Base-by-base conservation (phyloP, 2,797 vertebrate genomes). In the Arremon brunneinucha region DNA sequence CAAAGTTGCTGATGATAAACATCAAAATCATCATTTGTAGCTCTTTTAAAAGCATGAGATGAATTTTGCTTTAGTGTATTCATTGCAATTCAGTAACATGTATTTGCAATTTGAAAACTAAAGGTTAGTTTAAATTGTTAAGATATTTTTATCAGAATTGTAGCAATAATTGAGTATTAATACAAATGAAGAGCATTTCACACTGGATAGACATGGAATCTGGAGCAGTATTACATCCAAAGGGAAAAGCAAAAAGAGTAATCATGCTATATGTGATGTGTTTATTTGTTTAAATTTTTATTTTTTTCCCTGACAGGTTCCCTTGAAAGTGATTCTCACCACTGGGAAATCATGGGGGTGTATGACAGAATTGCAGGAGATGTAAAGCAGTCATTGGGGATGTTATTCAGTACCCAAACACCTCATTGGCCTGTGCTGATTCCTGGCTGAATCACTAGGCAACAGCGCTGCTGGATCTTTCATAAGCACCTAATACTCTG, bases 281-380 rank as follows among this genome's bases (percentile, higher is more conserved):
- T 83, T 30, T 92, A 80, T 79, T 97, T 84, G 77, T 91, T 74
- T 37, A 75, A 83, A 1, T 46, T 18, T 35, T 39, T 57, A 52
- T 37, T 24, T 57, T 77, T 47, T 67, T 44, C 39, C 91, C 83
- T 92, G 78, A 53, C 97, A 99, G 99, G 99, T 99, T 41, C 99
- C 99, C 90, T 98, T 99, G 96, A 99, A 98, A 98, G 99, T 99
- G 97, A 98, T 94, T 60, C 94, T 99, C 94, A 98, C 98, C 89
- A 95, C 94, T 50, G 99, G 99, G 93, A 98, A 97, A 94, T 98
- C 98, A 20, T 99, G 99, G 99, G 99, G 99, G 90, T 98, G 98
- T 96, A 98, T 99, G 98, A 97, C 96, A 92, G 98, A 98, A 64
- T 97, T 99, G 79, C 97, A 78, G 76, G 94, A 97, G 92, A 87